Percentiles rank a stretch among this genome's conserved stretches.
Conservation (phyloP, 2,797 vertebrate genomes). For the Halcyon chelicuti region DNA sequence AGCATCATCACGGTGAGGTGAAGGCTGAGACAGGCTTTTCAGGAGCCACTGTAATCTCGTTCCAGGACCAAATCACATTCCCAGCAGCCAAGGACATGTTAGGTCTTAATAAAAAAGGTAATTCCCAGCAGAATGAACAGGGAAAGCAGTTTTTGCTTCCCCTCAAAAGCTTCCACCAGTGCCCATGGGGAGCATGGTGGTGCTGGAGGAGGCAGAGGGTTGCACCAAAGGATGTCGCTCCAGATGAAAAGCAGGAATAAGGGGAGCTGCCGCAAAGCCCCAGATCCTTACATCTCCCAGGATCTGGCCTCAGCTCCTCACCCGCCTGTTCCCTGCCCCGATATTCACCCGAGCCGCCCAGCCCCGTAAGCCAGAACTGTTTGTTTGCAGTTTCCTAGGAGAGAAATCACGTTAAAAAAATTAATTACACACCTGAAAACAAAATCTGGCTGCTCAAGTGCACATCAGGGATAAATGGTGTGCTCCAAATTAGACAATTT, state of each 20-base stretch:
- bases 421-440: constrained; percentile 79
- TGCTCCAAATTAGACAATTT: constrained; percentile 70
- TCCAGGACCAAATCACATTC: constrained; percentile 49
- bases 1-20: not conserved
- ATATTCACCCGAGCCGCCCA: not conserved
- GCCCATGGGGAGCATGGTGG: rapidly evolving
- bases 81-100: constrained; percentile 32
- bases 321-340: not conserved
- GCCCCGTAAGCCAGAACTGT: constrained; percentile 42
- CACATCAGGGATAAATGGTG: constrained; percentile 74
- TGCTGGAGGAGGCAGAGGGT: not conserved
- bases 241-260: not conserved
- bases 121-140: constrained; percentile 47
- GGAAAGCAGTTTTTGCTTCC: not conserved
- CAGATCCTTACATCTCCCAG: not conserved
- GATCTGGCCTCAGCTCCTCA: not conserved
- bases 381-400: constrained; percentile 74
- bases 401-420: constrained; percentile 72
- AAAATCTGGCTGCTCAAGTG: constrained; percentile 73
- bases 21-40: not conserved
- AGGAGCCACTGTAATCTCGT: constrained; percentile 38
- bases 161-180: not conserved
- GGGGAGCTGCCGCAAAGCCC: not conserved
- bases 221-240: not conserved
- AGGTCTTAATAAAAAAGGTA: constrained; percentile 60